These are phyloP conservation scores for Microchrysa polita DNA, from an alignment of 2,888 invertebrate species.

Conservation along the genomic window DNA sequence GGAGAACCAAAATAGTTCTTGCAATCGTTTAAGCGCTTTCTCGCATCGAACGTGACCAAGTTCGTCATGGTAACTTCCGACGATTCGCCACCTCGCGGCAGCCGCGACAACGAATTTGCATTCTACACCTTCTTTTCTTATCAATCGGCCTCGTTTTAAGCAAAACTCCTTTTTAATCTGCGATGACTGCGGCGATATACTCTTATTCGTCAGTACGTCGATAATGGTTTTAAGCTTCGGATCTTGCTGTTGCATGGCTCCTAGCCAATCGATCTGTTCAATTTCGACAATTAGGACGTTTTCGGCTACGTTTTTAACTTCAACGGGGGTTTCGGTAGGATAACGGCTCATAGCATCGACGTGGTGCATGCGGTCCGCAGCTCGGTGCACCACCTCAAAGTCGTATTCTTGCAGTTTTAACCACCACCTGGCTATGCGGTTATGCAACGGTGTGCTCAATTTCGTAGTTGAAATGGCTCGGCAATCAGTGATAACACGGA, in stretches of 20 bases:
- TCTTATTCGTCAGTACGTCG: neutral
- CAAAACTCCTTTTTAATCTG: neutral
- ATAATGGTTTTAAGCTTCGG: neutral
- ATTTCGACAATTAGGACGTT: neutral
- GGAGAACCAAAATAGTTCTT: neutral
- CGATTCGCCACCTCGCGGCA: neutral
- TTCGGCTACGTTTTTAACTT: no score
- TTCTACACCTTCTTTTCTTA: neutral
- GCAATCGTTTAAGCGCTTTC: neutral
- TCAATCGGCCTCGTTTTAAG: neutral
- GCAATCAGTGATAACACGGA: no score
- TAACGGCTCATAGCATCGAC: no score
- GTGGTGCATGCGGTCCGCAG: no score
- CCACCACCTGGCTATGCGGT: no score
- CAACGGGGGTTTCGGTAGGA: no score
- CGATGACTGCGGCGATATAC: neutral
- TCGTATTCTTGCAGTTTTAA: no score
- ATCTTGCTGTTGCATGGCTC: neutral
- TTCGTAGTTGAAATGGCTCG: no score
- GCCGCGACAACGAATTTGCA: neutral
- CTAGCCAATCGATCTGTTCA: neutral
- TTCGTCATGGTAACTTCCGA: neutral
- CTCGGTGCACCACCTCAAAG: no score
- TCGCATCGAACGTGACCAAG: neutral
- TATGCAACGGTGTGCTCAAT: no score